A percentile compares a stretch with the other conserved stretches of the same genome.
Conservation (phyloP, 64 coral and sea anemone genomes). For the Astreopora myriophthalma region DNA sequence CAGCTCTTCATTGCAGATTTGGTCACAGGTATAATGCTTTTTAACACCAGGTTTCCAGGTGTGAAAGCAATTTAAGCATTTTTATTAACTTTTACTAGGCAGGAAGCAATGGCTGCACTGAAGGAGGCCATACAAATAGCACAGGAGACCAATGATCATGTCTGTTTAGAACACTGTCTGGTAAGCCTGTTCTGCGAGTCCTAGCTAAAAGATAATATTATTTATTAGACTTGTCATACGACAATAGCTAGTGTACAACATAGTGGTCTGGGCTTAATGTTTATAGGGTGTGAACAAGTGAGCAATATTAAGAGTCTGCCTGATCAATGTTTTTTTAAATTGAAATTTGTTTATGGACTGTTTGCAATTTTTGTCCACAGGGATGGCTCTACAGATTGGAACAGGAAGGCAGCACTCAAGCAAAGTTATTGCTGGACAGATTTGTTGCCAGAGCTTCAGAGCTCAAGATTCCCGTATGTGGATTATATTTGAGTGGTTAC, state of each 20-base stretch:
- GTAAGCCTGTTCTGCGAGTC: conserved; percentile 27
- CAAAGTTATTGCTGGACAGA: conserved; percentile 88
- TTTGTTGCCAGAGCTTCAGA: conserved; percentile 87
- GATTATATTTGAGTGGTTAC: neutral
- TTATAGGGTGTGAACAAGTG: too few species aligned
- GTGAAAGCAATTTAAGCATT: neutral
- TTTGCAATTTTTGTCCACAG: conserved; percentile 29
- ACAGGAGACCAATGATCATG: conserved; percentile 96
- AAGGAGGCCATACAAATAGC: conserved; percentile 96
- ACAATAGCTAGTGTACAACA: neutral
- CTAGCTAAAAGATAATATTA: too few species aligned
- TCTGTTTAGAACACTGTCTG: conserved; percentile 92
- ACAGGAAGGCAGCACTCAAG: conserved; percentile 80
- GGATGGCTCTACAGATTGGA: conserved; percentile 87
- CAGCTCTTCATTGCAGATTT: conserved; percentile 83
- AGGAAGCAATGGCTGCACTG: conserved; percentile 85
- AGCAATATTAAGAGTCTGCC: too few species aligned
- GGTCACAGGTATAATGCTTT: conserved; percentile 74
- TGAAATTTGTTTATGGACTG: neutral
- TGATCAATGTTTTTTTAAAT: too few species aligned
- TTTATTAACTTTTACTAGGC: conserved; percentile 34
- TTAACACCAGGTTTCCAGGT: neutral
- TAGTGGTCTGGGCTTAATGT: too few species aligned
- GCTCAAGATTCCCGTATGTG: conserved; percentile 94
- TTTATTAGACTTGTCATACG: too few species aligned